These are phyloP conservation scores for Pelodytes ibericus DNA, from an alignment of 2,797 vertebrate genomes.

Conservation along the genomic window DNA sequence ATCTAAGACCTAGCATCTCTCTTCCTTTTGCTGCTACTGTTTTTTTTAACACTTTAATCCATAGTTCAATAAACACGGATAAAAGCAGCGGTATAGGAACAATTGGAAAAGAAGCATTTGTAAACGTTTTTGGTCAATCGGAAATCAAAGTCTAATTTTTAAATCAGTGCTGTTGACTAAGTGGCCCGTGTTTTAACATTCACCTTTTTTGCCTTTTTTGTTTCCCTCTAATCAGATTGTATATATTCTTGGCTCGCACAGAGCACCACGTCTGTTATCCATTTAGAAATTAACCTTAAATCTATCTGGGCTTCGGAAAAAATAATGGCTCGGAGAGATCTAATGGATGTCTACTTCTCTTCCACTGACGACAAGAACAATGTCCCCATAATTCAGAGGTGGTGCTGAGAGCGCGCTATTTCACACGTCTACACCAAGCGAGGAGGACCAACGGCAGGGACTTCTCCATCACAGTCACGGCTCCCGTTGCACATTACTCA, in stretches of 20 bases:
- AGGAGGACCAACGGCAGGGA: slow-evolving; percentile 7
- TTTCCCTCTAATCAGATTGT: background rate
- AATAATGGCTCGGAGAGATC: slow-evolving; percentile 13
- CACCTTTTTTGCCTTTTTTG: background rate
- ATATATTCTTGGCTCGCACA: background rate
- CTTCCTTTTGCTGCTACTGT: no score
- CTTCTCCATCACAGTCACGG: slow-evolving; percentile 8
- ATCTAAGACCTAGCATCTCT: no score
- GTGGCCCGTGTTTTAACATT: background rate
- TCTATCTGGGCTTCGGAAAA: background rate
- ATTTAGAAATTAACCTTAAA: slow-evolving; percentile 40
- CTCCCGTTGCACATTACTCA: slow-evolving; percentile 35
- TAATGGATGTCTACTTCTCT: slow-evolving; percentile 15
- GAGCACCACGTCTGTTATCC: background rate
- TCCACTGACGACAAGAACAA: background rate
- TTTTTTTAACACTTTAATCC: no score
- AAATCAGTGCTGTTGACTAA: background rate
- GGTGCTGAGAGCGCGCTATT: slow-evolving; percentile 12
- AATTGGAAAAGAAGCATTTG: no score
- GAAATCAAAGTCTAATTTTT: background rate
- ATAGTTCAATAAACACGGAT: no score
- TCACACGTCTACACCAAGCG: background rate
- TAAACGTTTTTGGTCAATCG: no score
- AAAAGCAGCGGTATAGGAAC: no score
- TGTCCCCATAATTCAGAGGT: slow-evolving; percentile 36